A percentile compares a stretch with the other conserved stretches of the same genome.
These are phyloP conservation scores for Girardia tigrina DNA, from an alignment of 2,888 invertebrate genomes.

Conservation along the genomic window DNA sequence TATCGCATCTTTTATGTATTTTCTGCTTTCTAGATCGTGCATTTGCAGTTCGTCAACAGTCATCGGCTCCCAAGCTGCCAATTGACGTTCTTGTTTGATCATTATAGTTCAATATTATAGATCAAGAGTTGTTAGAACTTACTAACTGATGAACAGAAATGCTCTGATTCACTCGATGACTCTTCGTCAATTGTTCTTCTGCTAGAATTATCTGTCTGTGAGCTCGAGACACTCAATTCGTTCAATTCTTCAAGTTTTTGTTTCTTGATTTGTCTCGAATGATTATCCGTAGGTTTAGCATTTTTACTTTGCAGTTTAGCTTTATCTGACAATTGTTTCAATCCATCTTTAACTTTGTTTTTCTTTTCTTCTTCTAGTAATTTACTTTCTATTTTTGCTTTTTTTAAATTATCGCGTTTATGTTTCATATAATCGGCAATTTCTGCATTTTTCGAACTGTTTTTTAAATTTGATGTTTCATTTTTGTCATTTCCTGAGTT, in stretches of 20 bases:
- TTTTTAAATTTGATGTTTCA: background rate
- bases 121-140: background rate
- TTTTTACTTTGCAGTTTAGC: background rate
- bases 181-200: background rate
- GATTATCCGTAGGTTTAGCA: background rate
- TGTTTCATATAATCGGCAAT: background rate
- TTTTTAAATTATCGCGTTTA: background rate
- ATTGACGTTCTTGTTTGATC: background rate
- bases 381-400: background rate
- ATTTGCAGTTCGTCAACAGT: background rate
- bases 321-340: constrained; percentile 1
- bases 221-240: too few relatives aligned
- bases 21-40: background rate
- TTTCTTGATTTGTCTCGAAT: background rate
- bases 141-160: background rate
- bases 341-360: background rate
- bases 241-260: background rate
- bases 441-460: background rate
- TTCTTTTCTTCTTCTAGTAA: background rate
- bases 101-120: background rate
- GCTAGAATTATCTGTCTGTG: too few relatives aligned
- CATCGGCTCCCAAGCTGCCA: background rate
- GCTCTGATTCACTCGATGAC: background rate
- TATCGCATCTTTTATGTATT: background rate
- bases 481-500: background rate